Evolutionary conservation across 2,888 invertebrate genomes (phyloP).

Genomic region (Leptopilina drosophilae): DNA sequence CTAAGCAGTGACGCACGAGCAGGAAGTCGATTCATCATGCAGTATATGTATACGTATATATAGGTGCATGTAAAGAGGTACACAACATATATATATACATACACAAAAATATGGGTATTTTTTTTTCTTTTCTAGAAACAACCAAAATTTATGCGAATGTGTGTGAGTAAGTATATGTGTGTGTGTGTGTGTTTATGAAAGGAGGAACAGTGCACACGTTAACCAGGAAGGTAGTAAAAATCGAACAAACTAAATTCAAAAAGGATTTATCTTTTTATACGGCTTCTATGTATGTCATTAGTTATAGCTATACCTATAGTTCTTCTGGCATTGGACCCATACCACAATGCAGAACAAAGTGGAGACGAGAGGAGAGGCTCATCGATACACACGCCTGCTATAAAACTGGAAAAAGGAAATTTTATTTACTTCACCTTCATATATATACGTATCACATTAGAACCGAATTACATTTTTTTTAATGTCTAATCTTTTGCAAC

Average conservation of each 20-base stretch:
- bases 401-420: constrained; percentile 37
- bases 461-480: neutral
- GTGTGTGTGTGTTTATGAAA: neutral
- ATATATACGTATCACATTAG: neutral
- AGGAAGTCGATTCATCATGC: constrained; percentile 35
- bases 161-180: too few relatives aligned
- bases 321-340: constrained; percentile 10
- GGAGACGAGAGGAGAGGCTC: constrained; percentile 18
- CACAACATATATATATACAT: too few relatives aligned
- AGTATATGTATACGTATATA: neutral
- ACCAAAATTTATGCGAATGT: neutral
- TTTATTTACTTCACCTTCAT: neutral
- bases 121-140: neutral
- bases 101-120: neutral
- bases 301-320: constrained; percentile 22
- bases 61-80: too few relatives aligned
- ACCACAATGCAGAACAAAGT: constrained; percentile 31
- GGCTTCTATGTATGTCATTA: constrained; percentile 18
- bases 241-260: constrained; percentile 25
- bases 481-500: too few relatives aligned
- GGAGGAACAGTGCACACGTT: constrained; percentile 26
- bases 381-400: constrained; percentile 25
- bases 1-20: constrained; percentile 18
- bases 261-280: constrained; percentile 8
- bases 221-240: constrained; percentile 23